Evolutionary conservation across 1,140 invertebrate genomes (phyloP), one percentile per base, ranked within the genome.

Genomic region (Drosophila ironensis): DNA sequence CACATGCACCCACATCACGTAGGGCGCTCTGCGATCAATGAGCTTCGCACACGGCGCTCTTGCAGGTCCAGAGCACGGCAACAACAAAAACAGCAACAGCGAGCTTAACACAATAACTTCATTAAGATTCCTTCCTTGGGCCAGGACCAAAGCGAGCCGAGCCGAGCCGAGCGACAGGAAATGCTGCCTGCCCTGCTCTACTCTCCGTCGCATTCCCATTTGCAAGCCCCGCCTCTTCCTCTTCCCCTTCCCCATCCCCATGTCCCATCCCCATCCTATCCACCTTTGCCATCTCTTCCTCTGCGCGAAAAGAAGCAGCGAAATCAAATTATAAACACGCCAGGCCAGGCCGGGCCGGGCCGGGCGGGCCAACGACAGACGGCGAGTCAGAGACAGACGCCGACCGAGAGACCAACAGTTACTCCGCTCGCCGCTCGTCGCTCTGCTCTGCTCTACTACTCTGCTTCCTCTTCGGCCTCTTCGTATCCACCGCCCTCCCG

Each of bases 261-360:
- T 7, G 11, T 51, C 56, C 25, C 20, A 22, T 22, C 20, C 20
- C 5, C 20, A 22, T 22, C 20, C 20, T 22, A n/a, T n/a, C n/a
- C n/a, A n/a, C 33, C 33, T 16, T 6, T 12, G 4, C n/a, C 28
- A 30, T 11, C n/a, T 51, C n/a, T 33, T 9, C 41, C 41, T 28
- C 17, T 14, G 25, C 25, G 44, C 33, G 28, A 72, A 41, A 74
- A 73, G 76, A 77, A 82, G 78, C 76, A 84, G 78, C 78, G 67
- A 84, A 84, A 84, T 84, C 78, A 84, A 84, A 84, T 84, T 84
- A 84, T 86, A 84, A 84, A 84, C 78, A 82, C 78, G 78, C 78
- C 78, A 84, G 78, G 57, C 78, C 67, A n/a, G n/a, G n/a, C n/a
- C n/a, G n/a, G n/a, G n/a, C n/a, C n/a, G n/a, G n/a, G n/a, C n/a